Conservation (phyloP, 2,113 vertebrate genomes). For the Crypturellus undulatus region DNA sequence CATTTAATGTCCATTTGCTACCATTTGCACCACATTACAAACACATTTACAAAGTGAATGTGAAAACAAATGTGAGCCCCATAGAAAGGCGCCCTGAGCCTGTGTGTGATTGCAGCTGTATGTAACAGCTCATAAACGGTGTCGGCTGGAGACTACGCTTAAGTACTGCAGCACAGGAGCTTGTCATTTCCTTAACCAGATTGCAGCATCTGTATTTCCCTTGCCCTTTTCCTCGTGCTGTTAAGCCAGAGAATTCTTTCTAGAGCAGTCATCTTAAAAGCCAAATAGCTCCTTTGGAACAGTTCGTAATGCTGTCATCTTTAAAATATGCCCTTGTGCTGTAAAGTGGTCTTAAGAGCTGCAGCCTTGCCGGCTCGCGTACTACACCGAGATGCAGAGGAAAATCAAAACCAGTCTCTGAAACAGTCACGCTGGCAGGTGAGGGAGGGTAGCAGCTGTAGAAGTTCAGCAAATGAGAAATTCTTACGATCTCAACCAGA, state of each 20-base stretch:
- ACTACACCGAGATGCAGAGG: neutral
- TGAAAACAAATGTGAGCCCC: slow-evolving; percentile 61
- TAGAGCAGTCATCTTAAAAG: slow-evolving; percentile 67
- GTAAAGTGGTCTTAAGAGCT: slow-evolving; percentile 6
- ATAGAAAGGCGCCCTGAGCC: slow-evolving; percentile 47
- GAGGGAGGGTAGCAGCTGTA: neutral
- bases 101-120: slow-evolving; percentile 31
- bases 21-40: slow-evolving; percentile 71
- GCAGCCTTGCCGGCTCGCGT: neutral
- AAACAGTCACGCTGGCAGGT: neutral
- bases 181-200: slow-evolving; percentile 48
- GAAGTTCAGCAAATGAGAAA: neutral
- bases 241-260: slow-evolving; percentile 62
- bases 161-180: slow-evolving; percentile 48
- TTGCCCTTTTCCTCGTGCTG: slow-evolving; percentile 46
- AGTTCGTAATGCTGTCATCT: slow-evolving; percentile 58
- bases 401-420: slow-evolving; percentile 4
- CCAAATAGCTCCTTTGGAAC: slow-evolving; percentile 66
- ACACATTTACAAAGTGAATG: slow-evolving; percentile 60
- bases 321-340: slow-evolving; percentile 65
- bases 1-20: slow-evolving; percentile 69
- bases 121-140: slow-evolving; percentile 63
- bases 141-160: slow-evolving; percentile 14
- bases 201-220: slow-evolving; percentile 56
- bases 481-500: neutral